A percentile compares a stretch with the other conserved stretches of the same genome.
phyloP scores from a whole-genome alignment of 1,140 invertebrate genomes.

The Schlechtendalia chinensis region DNA sequence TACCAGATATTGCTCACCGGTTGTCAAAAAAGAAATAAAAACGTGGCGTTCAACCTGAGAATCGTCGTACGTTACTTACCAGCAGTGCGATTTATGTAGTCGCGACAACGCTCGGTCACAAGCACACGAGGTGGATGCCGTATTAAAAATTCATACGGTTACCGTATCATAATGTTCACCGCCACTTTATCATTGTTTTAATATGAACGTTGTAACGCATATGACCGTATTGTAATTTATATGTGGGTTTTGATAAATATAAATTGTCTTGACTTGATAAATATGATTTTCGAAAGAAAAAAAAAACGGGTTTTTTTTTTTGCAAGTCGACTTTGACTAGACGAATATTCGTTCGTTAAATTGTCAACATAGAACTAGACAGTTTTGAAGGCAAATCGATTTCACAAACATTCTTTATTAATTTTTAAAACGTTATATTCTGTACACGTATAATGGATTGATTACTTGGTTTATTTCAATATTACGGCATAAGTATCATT shows the following conservation, averaged over 20 bases:
- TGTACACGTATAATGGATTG: too few relatives aligned
- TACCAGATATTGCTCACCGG: neutral
- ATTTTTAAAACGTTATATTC: too few relatives aligned
- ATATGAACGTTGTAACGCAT: conserved; percentile 1
- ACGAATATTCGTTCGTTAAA: too few relatives aligned
- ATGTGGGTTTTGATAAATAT: neutral
- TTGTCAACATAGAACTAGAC: too few relatives aligned
- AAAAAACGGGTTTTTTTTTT: too few relatives aligned
- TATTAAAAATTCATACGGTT: conserved; percentile 30
- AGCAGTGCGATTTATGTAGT: conserved; percentile 23
- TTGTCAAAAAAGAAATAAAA: neutral
- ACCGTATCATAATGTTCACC: conserved; percentile 3
- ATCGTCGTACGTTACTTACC: neutral
- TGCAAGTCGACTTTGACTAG: too few relatives aligned
- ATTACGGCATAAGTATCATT: too few relatives aligned
- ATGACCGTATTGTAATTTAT: conserved; percentile 10
- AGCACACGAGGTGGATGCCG: neutral
- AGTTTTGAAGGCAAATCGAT: too few relatives aligned
- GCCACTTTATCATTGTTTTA: conserved; percentile 27
- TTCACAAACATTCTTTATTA: too few relatives aligned
- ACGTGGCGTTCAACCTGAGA: neutral
- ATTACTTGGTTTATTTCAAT: too few relatives aligned
- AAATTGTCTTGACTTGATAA: neutral
- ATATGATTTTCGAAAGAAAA: too few relatives aligned
- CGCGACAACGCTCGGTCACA: neutral